These are phyloP conservation scores for Plotosus lineatus DNA, from an alignment of 2,113 vertebrate species.

Conservation along the genomic window DNA sequence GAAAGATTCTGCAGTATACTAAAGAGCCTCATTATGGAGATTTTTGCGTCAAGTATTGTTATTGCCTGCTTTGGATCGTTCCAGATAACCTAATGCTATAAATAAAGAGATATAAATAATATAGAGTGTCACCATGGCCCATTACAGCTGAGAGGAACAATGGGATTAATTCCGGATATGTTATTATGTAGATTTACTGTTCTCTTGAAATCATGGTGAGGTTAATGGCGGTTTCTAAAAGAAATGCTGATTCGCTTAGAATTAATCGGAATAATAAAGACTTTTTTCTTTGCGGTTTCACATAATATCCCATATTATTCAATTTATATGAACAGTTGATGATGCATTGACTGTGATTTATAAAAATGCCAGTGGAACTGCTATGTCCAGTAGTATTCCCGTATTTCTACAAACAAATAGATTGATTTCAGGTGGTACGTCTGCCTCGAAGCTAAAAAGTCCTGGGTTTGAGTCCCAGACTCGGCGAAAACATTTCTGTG, in stretches of 20 bases:
- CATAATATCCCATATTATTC: neutral
- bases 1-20: neutral
- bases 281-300: neutral
- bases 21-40: neutral
- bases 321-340: neutral
- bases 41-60: neutral
- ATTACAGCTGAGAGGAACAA: constrained; percentile 23
- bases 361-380: neutral
- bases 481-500: too few relatives aligned
- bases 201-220: neutral
- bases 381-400: neutral
- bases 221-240: constrained; percentile 11
- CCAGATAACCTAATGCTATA: neutral
- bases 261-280: neutral
- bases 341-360: neutral
- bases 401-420: neutral
- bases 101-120: constrained; percentile 36
- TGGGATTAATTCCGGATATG: neutral
- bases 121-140: neutral
- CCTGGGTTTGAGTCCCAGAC: too few relatives aligned
- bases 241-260: neutral
- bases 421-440: too few relatives aligned
- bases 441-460: too few relatives aligned
- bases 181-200: constrained; percentile 23
- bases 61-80: neutral